Percentiles rank a stretch among this genome's conserved stretches.
phyloP scores from a whole-genome alignment of 92 coral and sea anemone genomes.

The Blastomussa wellsi region DNA sequence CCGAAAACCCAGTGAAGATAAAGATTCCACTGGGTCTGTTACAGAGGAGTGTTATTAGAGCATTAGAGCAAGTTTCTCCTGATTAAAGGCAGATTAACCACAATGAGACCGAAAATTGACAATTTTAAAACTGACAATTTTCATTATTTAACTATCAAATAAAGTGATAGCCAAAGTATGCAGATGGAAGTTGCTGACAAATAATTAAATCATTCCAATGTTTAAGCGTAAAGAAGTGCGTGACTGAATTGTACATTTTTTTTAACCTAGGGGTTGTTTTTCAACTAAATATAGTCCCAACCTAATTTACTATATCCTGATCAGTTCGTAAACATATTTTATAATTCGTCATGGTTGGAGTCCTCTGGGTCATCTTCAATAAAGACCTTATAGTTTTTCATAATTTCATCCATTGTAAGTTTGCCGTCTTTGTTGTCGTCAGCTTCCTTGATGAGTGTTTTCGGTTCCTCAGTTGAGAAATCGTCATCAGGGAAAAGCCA shows the following conservation, averaged over 20 bases:
- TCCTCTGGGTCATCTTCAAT: constrained; percentile 63
- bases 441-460: constrained; percentile 79
- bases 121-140: neutral
- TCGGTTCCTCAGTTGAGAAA: constrained; percentile 80
- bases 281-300: neutral
- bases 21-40: no score
- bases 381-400: constrained; percentile 73
- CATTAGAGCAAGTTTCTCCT: no score
- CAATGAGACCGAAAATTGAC: neutral
- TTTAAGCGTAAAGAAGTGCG: neutral
- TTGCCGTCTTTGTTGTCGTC: constrained; percentile 87
- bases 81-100: neutral
- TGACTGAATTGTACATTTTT: neutral
- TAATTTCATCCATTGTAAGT: constrained; percentile 82
- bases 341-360: constrained; percentile 76
- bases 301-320: neutral
- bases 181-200: neutral
- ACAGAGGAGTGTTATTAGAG: no score
- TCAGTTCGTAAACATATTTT: constrained; percentile 26
- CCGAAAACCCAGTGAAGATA: no score
- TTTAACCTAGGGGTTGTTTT: neutral
- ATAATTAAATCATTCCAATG: neutral
- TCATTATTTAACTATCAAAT: neutral
- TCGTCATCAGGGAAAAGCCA: constrained; percentile 93
- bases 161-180: neutral